These are phyloP conservation scores for Labroides dimidiatus DNA, from an alignment of 2,797 vertebrate genomes.

Conservation along the genomic window DNA sequence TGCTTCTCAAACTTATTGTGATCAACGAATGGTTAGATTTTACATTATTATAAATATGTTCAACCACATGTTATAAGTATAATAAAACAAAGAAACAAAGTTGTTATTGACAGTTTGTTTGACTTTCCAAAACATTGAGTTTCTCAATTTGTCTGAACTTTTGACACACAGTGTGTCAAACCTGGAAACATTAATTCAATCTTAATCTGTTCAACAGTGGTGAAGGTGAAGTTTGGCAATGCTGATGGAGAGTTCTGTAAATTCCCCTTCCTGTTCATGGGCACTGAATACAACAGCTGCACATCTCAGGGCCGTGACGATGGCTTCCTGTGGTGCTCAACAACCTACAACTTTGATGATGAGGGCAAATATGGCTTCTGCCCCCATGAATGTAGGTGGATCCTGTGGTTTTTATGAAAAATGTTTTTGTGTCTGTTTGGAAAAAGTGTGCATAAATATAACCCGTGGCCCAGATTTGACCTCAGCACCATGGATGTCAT, in stretches of 20 bases:
- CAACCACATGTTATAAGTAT: too few relatives aligned
- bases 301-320: conserved; percentile 92
- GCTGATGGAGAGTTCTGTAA: conserved; percentile 97
- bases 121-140: too few relatives aligned
- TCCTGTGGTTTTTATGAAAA: background rate
- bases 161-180: conserved; percentile 36
- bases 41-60: too few relatives aligned
- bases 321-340: conserved; percentile 98
- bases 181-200: background rate
- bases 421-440: background rate
- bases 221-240: conserved; percentile 96
- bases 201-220: conserved; percentile 83
- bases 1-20: too few relatives aligned
- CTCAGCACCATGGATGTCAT: background rate
- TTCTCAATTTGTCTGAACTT: background rate
- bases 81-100: too few relatives aligned
- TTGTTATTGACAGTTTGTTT: too few relatives aligned
- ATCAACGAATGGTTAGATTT: too few relatives aligned
- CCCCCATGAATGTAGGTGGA: conserved; percentile 94
- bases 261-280: conserved; percentile 96
- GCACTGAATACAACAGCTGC: conserved; percentile 93
- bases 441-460: background rate
- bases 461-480: conserved; percentile 5
- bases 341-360: conserved; percentile 93
- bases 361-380: conserved; percentile 98